These are phyloP conservation scores for Tetragonisca angustula DNA, from an alignment of 2,888 invertebrate genomes.

Conservation along the genomic window DNA sequence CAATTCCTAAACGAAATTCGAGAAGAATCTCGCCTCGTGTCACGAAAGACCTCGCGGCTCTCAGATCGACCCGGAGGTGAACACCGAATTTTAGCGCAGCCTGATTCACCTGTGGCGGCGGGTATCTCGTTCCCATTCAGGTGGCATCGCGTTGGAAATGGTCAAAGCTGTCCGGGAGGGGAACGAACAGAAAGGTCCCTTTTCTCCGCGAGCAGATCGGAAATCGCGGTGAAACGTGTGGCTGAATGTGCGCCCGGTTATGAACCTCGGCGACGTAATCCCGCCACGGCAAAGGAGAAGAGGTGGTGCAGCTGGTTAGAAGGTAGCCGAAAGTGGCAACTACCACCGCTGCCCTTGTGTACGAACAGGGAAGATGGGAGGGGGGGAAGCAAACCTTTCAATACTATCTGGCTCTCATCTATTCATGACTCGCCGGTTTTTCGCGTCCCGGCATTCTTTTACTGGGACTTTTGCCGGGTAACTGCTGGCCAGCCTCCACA, in stretches of 20 bases:
- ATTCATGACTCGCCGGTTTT: conserved; percentile 74
- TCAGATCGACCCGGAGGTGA: neutral
- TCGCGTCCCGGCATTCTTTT: conserved; percentile 63
- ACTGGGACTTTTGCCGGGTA: conserved; percentile 45
- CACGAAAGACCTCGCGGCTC: neutral
- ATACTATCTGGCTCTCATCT: conserved; percentile 79
- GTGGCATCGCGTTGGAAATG: conserved; percentile 9
- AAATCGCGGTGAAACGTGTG: conserved; percentile 31
- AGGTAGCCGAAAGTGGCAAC: conserved; percentile 48
- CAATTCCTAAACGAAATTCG: neutral
- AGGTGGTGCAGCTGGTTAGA: neutral
- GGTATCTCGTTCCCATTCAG: conserved; percentile 28
- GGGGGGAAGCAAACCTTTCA: conserved; percentile 65
- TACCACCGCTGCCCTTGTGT: conserved; percentile 15
- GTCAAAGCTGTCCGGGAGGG: neutral
- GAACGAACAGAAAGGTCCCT: conserved; percentile 3
- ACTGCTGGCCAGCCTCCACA: neutral
- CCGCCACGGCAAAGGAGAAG: conserved; percentile 25
- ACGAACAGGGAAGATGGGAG: conserved; percentile 10
- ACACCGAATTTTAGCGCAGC: conserved; percentile 27
- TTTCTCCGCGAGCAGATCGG: conserved; percentile 41
- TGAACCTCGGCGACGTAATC: conserved; percentile 50
- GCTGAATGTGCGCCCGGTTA: conserved; percentile 45
- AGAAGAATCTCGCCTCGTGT: neutral
- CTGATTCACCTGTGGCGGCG: too few relatives aligned